A percentile compares a stretch with the other conserved stretches of the same genome.
Evolutionary conservation across 2,888 invertebrate genomes (phyloP).

Genomic region (Blastobasis adustella): DNA sequence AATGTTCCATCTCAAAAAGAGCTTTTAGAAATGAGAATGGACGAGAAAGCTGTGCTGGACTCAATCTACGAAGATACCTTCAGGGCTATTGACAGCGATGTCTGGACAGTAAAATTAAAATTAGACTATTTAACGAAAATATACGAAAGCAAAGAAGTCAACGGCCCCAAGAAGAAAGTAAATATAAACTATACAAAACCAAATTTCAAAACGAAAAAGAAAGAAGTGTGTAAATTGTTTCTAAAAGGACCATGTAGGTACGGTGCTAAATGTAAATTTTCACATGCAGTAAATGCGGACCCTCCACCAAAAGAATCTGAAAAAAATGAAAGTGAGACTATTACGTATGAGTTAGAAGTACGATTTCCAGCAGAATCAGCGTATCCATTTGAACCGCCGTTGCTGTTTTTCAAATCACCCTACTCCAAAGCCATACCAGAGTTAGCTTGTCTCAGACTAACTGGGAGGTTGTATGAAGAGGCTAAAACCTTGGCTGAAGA

Average conservation of each 20-base stretch:
- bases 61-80: slow-evolving; percentile 85
- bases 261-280: slow-evolving; percentile 83
- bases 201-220: slow-evolving; percentile 57
- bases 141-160: slow-evolving; percentile 68
- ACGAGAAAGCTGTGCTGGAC: slow-evolving; percentile 83
- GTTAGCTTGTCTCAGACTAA: slow-evolving; percentile 78
- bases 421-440: slow-evolving; percentile 77
- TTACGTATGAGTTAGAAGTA: slow-evolving; percentile 81
- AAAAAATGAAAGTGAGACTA: slow-evolving; percentile 43
- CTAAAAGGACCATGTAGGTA: slow-evolving; percentile 81
- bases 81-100: slow-evolving; percentile 79
- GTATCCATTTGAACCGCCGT: slow-evolving; percentile 85
- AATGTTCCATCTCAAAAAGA: slow-evolving; percentile 66
- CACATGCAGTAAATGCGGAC: slow-evolving; percentile 74
- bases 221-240: slow-evolving; percentile 78
- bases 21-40: slow-evolving; percentile 77
- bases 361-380: slow-evolving; percentile 80
- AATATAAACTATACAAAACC: slow-evolving; percentile 51
- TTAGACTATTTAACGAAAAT: slow-evolving; percentile 78
- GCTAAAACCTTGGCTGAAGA: slow-evolving; percentile 77
- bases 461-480: slow-evolving; percentile 79
- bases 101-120: slow-evolving; percentile 82
- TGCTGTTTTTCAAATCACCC: slow-evolving; percentile 80
- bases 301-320: slow-evolving; percentile 32
- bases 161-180: slow-evolving; percentile 54